Percentiles rank a stretch among this genome's conserved stretches.
These are phyloP conservation scores for Molanna angustata DNA, from an alignment of 2,888 invertebrate genomes.

Conservation along the genomic window DNA sequence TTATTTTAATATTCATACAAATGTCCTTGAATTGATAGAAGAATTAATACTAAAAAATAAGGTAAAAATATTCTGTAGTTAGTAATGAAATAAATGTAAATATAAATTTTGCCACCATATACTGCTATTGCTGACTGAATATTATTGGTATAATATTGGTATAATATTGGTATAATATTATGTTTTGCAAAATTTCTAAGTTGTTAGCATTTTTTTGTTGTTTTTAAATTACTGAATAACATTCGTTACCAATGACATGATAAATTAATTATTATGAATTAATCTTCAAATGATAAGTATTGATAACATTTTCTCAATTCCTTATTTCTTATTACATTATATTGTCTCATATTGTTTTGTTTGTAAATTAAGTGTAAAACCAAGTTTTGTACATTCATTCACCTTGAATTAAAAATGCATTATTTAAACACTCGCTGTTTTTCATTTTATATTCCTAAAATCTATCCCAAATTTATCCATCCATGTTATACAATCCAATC, in stretches of 20 bases:
- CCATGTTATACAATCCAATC: too few relatives aligned
- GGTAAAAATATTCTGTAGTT: too few relatives aligned
- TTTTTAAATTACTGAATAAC: neutral
- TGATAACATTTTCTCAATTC: neutral
- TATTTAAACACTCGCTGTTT: neutral
- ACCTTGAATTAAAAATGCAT: neutral
- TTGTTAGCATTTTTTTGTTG: too few relatives aligned
- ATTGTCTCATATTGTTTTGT: neutral
- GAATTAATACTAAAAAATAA: too few relatives aligned
- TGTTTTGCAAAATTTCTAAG: neutral
- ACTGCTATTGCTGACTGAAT: conserved; percentile 18
- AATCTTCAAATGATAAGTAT: neutral
- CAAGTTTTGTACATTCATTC: neutral
- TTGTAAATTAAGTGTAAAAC: neutral
- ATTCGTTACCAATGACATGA: neutral
- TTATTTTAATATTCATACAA: too few relatives aligned
- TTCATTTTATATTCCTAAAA: neutral
- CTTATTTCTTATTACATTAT: neutral
- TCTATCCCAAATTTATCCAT: too few relatives aligned
- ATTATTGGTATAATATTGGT: conserved; percentile 13
- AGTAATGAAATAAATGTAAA: conserved; percentile 10
- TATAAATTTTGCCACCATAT: conserved; percentile 19
- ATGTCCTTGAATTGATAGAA: too few relatives aligned
- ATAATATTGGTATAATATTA: neutral
- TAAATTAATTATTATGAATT: neutral